Evolutionary conservation across 2,113 vertebrate genomes (phyloP).

Genomic region (Chloropsis hardwickii): DNA sequence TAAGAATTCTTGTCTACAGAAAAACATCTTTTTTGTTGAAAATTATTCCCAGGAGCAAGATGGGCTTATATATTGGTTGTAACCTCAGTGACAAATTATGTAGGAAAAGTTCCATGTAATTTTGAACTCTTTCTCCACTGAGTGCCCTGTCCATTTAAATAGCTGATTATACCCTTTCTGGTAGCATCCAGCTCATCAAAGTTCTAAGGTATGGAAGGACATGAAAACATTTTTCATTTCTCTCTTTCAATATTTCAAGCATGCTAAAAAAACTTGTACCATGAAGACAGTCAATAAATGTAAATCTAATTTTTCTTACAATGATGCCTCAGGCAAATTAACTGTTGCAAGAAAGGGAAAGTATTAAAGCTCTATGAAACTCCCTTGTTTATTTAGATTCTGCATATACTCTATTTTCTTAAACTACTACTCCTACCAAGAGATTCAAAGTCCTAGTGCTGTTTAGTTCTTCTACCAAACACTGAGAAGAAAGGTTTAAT

Average conservation of each 20-base stretch:
- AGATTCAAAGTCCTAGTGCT: not conserved
- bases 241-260: not conserved
- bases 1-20: not conserved
- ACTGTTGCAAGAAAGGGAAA: not conserved
- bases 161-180: not conserved
- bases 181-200: not conserved
- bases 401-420: not conserved
- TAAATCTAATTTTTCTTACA: not conserved
- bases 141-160: not conserved
- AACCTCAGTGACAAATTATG: not conserved
- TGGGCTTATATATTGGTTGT: not conserved
- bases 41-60: not conserved
- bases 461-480: not conserved
- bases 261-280: not conserved
- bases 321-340: not conserved
- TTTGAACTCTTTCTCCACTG: not conserved
- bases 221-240: not conserved
- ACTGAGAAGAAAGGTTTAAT: not conserved
- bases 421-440: not conserved
- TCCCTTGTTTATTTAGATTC: not conserved
- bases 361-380: not conserved
- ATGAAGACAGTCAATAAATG: not conserved
- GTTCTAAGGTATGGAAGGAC: not conserved
- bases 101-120: not conserved
- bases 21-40: not conserved